phyloP scores from a whole-genome alignment of 2,113 vertebrate genomes.

The Eretmochelys imbricata region DNA sequence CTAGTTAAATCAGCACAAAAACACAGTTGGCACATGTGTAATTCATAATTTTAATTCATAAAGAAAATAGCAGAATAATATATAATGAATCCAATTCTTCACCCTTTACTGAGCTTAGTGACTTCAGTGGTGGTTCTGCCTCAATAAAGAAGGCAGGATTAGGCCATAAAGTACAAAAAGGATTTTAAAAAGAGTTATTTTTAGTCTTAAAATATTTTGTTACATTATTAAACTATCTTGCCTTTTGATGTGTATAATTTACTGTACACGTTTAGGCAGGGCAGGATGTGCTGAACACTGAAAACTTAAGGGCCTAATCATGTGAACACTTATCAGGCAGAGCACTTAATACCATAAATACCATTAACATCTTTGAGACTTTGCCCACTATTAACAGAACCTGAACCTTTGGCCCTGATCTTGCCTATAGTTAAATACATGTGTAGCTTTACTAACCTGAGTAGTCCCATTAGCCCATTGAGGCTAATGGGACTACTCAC shows the following conservation, averaged over 20 bases:
- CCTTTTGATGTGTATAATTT: neutral
- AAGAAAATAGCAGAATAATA: neutral
- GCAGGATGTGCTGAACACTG: neutral
- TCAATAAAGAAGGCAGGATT: neutral
- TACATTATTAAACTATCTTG: neutral
- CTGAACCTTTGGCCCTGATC: neutral
- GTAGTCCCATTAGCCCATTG: neutral
- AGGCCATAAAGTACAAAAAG: neutral
- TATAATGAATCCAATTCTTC: neutral
- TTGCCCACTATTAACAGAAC: neutral
- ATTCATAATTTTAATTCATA: neutral
- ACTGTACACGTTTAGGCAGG: neutral
- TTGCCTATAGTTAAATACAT: neutral
- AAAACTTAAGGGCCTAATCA: neutral
- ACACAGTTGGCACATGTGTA: neutral
- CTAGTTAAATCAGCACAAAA: neutral
- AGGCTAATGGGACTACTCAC: neutral
- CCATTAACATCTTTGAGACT: neutral
- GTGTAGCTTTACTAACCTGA: neutral
- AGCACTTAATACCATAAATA: neutral
- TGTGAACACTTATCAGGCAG: neutral
- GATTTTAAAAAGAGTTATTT: neutral
- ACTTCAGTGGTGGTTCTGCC: neutral
- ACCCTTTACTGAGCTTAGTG: neutral
- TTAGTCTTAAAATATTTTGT: neutral